Percentiles rank a stretch among this genome's conserved stretches.
These are phyloP conservation scores for Diplolepis rosae DNA, from an alignment of 2,888 invertebrate genomes.

Conservation along the genomic window DNA sequence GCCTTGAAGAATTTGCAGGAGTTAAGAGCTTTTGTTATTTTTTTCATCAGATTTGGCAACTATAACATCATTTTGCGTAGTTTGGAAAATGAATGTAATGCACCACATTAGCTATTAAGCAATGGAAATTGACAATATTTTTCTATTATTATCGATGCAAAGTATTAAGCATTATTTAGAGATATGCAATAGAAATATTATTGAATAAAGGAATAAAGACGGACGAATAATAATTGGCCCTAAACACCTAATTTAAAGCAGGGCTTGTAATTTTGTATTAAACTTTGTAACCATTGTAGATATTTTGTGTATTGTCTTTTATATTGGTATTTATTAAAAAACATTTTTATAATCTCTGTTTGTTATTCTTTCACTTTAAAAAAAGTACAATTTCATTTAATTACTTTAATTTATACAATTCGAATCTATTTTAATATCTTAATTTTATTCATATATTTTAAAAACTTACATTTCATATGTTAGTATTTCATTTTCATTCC, in stretches of 20 bases:
- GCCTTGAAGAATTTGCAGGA: background rate
- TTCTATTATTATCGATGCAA: slow-evolving; percentile 62
- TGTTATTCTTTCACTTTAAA: background rate
- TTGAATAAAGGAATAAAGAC: slow-evolving; percentile 56
- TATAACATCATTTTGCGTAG: slow-evolving; percentile 28
- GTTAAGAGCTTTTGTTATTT: background rate
- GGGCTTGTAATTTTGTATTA: slow-evolving; percentile 68
- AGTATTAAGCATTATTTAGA: slow-evolving; percentile 67
- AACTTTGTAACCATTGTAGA: slow-evolving; percentile 69
- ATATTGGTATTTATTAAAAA: slow-evolving; percentile 71
- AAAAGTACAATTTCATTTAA: background rate
- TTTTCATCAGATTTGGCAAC: background rate
- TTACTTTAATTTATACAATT: no score
- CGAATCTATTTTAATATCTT: no score
- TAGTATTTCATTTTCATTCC: no score
- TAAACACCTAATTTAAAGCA: slow-evolving; percentile 54
- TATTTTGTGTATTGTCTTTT: slow-evolving; percentile 69
- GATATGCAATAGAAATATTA: slow-evolving; percentile 52
- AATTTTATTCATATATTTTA: no score
- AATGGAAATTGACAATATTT: slow-evolving; percentile 64
- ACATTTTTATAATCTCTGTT: slow-evolving; percentile 62
- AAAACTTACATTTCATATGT: no score
- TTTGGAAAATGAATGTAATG: slow-evolving; percentile 37
- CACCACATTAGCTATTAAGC: slow-evolving; percentile 50
- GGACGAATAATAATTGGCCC: slow-evolving; percentile 57